Evolutionary conservation across 2,797 vertebrate species (phyloP).

Genomic region (Limnodromus scolopaceus): DNA sequence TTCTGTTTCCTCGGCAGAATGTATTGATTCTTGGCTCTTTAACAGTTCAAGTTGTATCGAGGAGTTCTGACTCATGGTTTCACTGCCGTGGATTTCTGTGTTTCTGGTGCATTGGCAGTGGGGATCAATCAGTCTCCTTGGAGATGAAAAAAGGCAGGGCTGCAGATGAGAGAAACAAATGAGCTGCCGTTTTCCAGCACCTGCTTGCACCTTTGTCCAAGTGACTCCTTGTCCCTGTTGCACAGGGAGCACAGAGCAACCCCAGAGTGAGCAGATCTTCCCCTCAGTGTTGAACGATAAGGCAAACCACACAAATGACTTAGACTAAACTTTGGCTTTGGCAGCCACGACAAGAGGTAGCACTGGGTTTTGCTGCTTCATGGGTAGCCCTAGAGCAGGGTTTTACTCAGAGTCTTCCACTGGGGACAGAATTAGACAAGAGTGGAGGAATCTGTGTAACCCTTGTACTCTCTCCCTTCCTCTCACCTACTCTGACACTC

Average conservation of each 20-base stretch:
- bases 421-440: neutral
- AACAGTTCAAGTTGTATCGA: neutral
- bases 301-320: neutral
- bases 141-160: constrained; percentile 38
- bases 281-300: neutral
- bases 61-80: constrained; percentile 12
- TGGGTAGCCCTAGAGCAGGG: neutral
- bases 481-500: neutral
- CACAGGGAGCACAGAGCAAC: neutral
- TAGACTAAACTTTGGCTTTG: neutral
- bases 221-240: neutral
- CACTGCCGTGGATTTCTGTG: neutral
- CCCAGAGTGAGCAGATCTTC: neutral
- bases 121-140: constrained; percentile 16
- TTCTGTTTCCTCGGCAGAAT: neutral
- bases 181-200: neutral
- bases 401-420: rapidly evolving
- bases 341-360: neutral
- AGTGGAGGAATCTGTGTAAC: neutral
- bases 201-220: neutral
- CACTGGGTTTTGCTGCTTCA: neutral
- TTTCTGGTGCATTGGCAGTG: neutral
- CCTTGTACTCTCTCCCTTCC: neutral
- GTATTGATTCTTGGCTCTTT: neutral
- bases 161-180: constrained; percentile 22